These are phyloP conservation scores for Bombus ignitus DNA, from an alignment of 1,140 invertebrate species.

Conservation along the genomic window DNA sequence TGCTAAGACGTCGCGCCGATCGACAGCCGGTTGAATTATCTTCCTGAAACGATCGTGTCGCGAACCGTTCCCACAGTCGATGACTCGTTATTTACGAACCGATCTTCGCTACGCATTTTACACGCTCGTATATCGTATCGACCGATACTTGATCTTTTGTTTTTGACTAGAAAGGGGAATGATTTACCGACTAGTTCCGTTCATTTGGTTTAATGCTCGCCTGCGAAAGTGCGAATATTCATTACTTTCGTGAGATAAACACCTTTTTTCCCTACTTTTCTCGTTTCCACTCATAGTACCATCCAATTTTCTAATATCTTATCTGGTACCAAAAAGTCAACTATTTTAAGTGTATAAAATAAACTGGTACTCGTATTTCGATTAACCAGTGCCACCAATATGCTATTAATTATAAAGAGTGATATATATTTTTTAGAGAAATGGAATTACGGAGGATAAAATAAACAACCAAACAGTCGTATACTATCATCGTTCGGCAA, in stretches of 20 bases:
- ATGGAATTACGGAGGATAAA: background rate
- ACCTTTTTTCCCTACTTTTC: too few relatives aligned
- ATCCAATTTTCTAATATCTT: too few relatives aligned
- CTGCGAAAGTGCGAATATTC: background rate
- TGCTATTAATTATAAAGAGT: too few relatives aligned
- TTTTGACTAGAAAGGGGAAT: background rate
- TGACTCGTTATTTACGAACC: background rate
- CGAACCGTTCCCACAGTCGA: background rate
- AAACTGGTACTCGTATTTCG: too few relatives aligned
- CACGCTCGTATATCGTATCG: background rate
- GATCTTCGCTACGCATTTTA: background rate
- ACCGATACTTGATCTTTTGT: background rate
- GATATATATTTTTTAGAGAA: too few relatives aligned
- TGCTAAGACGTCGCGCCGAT: constrained; percentile 40
- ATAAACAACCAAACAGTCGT: background rate
- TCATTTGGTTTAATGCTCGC: background rate
- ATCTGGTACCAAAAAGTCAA: too few relatives aligned
- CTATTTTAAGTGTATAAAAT: too few relatives aligned
- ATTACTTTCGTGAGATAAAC: background rate
- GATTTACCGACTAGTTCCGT: background rate
- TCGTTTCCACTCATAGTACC: too few relatives aligned
- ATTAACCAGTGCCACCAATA: too few relatives aligned
- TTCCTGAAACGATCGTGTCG: constrained; percentile 15
- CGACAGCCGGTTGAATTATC: constrained; percentile 34
- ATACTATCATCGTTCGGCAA: too few relatives aligned